Evolutionary conservation across 2,888 invertebrate genomes (phyloP).

Genomic region (Ochropacha duplaris): DNA sequence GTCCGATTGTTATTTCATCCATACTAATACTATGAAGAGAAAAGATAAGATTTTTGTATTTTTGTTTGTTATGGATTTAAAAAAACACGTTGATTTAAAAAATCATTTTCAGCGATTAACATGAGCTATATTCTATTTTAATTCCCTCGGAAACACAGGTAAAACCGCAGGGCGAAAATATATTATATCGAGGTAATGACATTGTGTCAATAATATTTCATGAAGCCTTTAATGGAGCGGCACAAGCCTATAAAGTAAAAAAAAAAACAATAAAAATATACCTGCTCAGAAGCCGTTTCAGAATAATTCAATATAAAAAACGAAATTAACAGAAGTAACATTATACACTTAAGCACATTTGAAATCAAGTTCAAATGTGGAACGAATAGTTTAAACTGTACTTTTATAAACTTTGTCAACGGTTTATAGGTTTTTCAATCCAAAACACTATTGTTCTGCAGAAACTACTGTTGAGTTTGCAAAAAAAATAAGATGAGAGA

Average conservation of each 20-base stretch:
- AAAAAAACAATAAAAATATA: neutral
- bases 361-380: conserved; percentile 16
- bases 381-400: conserved; percentile 12
- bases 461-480: neutral
- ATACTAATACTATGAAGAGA: too few relatives aligned
- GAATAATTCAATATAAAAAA: conserved; percentile 19
- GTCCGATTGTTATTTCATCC: too few relatives aligned
- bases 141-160: too few relatives aligned
- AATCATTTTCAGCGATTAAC: too few relatives aligned
- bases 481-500: neutral
- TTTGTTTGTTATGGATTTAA: too few relatives aligned
- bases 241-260: neutral
- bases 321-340: conserved; percentile 22
- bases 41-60: too few relatives aligned
- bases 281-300: conserved; percentile 9
- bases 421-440: conserved; percentile 26
- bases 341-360: conserved; percentile 17
- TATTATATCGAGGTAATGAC: too few relatives aligned
- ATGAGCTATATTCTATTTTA: too few relatives aligned
- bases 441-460: conserved; percentile 22
- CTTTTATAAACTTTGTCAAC: conserved; percentile 44
- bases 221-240: too few relatives aligned
- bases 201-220: too few relatives aligned
- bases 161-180: too few relatives aligned
- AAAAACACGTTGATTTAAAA: too few relatives aligned